A percentile compares a stretch with the other conserved stretches of the same genome.
Conservation (phyloP, 2,113 vertebrate species). For the Tragelaphus strepsiceros region DNA sequence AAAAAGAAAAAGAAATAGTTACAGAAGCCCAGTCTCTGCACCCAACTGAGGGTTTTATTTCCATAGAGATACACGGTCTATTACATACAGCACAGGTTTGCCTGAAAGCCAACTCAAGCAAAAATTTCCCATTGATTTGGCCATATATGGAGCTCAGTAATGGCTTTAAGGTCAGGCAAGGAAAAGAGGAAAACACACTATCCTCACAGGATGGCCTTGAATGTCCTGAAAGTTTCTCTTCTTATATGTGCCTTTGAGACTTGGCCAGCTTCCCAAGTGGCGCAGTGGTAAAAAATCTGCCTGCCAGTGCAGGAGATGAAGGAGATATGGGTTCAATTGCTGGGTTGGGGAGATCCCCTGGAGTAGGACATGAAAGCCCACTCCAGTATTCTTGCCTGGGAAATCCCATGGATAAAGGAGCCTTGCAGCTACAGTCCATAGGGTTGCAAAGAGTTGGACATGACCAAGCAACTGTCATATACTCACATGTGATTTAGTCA, state of each 20-base stretch:
- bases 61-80: not conserved
- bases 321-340: not conserved
- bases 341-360: not conserved
- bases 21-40: not conserved
- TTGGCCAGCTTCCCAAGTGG: not conserved
- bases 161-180: not conserved
- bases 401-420: not conserved
- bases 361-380: not conserved
- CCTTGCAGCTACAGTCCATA: not conserved
- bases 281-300: not conserved
- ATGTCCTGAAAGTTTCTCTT: not conserved
- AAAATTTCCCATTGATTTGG: not conserved
- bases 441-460: not conserved
- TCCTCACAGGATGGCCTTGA: not conserved
- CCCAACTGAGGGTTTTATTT: not conserved
- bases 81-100: not conserved
- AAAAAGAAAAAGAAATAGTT: not conserved
- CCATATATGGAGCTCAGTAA: not conserved
- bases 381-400: not conserved
- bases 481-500: not conserved
- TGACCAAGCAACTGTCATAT: not conserved
- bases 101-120: not conserved
- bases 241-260: not conserved
- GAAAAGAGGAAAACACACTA: not conserved
- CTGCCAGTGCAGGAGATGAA: not conserved